Evolutionary conservation across 2,113 vertebrate genomes (phyloP).

Genomic region (Trichomycterus rosablanca): DNA sequence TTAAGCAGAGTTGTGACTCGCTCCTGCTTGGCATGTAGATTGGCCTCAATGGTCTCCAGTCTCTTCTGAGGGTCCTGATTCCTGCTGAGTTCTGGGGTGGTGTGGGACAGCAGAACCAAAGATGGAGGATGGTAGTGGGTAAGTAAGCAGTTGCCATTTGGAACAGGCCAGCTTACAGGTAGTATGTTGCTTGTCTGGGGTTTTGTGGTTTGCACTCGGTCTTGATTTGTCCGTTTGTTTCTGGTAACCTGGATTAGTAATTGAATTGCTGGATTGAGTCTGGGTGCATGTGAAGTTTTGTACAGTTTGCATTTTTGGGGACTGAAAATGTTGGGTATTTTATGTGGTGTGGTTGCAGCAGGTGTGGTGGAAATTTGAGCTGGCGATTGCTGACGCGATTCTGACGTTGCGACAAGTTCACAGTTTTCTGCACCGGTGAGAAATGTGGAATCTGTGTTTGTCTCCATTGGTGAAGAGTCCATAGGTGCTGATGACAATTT

Average conservation of each 20-base stretch:
- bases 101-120: conserved; percentile 47
- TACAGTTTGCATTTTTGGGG: not conserved
- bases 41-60: conserved; percentile 63
- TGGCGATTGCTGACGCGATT: conserved; percentile 4
- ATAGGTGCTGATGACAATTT: not conserved
- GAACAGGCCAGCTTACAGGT: conserved; percentile 7
- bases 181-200: not conserved
- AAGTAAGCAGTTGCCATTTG: conserved; percentile 27
- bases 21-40: conserved; percentile 67
- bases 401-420: conserved; percentile 9
- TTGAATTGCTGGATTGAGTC: conserved; percentile 29
- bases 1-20: conserved; percentile 67
- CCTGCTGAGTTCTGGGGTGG: conserved; percentile 53
- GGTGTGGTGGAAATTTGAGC: conserved; percentile 13
- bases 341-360: not conserved
- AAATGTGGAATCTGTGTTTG: not conserved
- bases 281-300: conserved; percentile 16
- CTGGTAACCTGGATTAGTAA: conserved; percentile 5
- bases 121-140: conserved; percentile 59
- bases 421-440: not conserved
- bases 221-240: conserved; percentile 19
- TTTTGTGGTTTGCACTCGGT: conserved; percentile 1
- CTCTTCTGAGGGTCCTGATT: conserved; percentile 56
- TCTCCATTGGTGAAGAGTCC: conserved; percentile 1
- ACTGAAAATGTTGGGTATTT: not conserved